These are phyloP conservation scores for Rousettus madagascariensis DNA, from an alignment of 2,797 vertebrate species.

Conservation along the genomic window DNA sequence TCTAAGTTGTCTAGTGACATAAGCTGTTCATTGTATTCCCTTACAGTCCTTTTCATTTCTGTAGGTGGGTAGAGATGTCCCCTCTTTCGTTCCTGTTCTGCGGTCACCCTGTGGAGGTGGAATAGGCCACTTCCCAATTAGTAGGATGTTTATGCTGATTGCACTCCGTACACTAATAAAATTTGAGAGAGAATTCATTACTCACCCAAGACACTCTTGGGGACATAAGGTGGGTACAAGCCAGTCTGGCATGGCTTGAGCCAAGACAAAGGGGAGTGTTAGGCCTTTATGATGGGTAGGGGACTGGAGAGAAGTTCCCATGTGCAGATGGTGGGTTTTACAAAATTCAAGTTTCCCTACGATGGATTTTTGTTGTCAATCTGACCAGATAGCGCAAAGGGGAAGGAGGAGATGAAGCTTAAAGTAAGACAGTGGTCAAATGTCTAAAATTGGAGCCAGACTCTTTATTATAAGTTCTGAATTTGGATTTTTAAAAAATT, in stretches of 20 bases:
- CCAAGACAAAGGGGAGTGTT: neutral
- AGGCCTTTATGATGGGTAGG: neutral
- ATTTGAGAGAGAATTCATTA: neutral
- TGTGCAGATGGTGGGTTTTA: neutral
- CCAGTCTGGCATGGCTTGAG: neutral
- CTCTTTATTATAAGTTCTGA: neutral
- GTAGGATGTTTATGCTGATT: neutral
- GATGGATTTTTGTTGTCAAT: neutral
- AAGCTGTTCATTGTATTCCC: neutral
- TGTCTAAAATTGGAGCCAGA: neutral
- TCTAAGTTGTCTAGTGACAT: neutral
- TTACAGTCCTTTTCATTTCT: conserved; percentile 32
- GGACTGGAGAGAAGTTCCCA: neutral
- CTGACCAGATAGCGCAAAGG: neutral
- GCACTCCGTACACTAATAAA: neutral
- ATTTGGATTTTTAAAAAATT: neutral
- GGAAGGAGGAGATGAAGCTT: neutral
- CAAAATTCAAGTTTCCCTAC: neutral
- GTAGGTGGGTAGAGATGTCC: neutral
- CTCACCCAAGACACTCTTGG: neutral
- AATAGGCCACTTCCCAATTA: neutral
- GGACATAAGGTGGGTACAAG: neutral
- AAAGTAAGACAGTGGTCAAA: neutral
- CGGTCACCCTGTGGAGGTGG: neutral
- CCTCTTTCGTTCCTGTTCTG: neutral